A percentile compares a stretch with the other conserved stretches of the same genome.
These are phyloP conservation scores for Amaurobius ferox DNA, from an alignment of 2,888 invertebrate species.

Conservation along the genomic window DNA sequence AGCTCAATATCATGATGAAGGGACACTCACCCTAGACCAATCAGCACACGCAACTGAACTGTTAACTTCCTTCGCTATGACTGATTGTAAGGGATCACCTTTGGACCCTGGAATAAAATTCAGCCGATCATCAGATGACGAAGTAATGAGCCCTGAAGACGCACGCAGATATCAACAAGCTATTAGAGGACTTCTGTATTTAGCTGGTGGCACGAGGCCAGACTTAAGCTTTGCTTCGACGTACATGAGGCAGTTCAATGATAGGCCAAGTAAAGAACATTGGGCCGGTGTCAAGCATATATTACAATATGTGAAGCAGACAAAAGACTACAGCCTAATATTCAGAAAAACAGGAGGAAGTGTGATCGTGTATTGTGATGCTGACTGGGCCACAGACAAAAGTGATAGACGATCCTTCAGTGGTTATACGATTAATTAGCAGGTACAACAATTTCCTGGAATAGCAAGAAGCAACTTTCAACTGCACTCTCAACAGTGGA, in stretches of 20 bases:
- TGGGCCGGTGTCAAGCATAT: slow-evolving; percentile 24
- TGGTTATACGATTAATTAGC: background rate
- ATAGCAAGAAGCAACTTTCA: slow-evolving; percentile 11
- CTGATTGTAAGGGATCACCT: slow-evolving; percentile 5
- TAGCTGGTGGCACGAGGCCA: slow-evolving; percentile 18
- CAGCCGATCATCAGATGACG: background rate
- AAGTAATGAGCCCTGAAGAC: background rate
- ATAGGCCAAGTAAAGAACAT: background rate
- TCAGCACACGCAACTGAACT: no score
- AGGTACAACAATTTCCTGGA: slow-evolving; percentile 13
- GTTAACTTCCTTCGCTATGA: background rate
- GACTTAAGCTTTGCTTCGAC: no score
- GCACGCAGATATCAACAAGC: background rate
- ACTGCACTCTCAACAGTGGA: background rate
- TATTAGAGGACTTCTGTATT: slow-evolving; percentile 20
- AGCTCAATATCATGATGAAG: no score
- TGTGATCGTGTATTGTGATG: slow-evolving; percentile 17
- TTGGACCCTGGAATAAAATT: slow-evolving; percentile 35
- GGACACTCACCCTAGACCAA: no score
- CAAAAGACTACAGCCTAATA: background rate
- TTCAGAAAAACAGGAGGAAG: slow-evolving; percentile 15
- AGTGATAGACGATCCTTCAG: slow-evolving; percentile 12
- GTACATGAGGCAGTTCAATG: background rate
- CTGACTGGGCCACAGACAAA: slow-evolving; percentile 14
- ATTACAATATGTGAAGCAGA: slow-evolving; percentile 9